phyloP scores from a whole-genome alignment of 2,113 vertebrate species.

The Scortum barcoo region DNA sequence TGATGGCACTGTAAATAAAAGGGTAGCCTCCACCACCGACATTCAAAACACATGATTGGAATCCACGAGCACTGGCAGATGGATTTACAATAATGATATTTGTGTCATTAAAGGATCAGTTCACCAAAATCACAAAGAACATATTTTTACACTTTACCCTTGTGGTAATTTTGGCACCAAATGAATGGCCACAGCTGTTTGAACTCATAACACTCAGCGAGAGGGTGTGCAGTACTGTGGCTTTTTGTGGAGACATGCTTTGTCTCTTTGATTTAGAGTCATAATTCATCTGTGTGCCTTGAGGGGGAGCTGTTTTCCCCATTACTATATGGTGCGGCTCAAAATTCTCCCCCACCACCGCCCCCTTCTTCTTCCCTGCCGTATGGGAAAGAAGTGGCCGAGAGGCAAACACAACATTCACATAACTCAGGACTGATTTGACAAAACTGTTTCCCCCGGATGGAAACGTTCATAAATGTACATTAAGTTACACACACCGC shows the following conservation, averaged over 20 bases:
- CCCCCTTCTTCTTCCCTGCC: neutral
- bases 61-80: neutral
- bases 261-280: constrained; percentile 43
- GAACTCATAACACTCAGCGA: constrained; percentile 34
- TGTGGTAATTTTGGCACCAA: constrained; percentile 20
- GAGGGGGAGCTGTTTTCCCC: constrained; percentile 58
- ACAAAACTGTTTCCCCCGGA: neutral
- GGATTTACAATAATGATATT: constrained; percentile 4
- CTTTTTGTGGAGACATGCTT: constrained; percentile 49
- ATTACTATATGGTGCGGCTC: neutral
- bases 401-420: neutral
- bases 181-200: constrained; percentile 48
- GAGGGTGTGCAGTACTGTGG: constrained; percentile 27
- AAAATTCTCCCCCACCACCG: neutral
- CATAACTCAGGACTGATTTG: neutral
- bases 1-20: constrained; percentile 62
- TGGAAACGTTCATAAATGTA: neutral
- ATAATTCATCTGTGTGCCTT: constrained; percentile 57
- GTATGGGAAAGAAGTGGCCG: neutral
- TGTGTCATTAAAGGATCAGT: constrained; percentile 10
- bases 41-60: constrained; percentile 26
- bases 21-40: neutral
- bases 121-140: constrained; percentile 1
- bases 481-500: neutral
- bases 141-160: neutral